These are phyloP conservation scores for Thera britannica DNA, from an alignment of 2,888 invertebrate genomes.

Conservation along the genomic window DNA sequence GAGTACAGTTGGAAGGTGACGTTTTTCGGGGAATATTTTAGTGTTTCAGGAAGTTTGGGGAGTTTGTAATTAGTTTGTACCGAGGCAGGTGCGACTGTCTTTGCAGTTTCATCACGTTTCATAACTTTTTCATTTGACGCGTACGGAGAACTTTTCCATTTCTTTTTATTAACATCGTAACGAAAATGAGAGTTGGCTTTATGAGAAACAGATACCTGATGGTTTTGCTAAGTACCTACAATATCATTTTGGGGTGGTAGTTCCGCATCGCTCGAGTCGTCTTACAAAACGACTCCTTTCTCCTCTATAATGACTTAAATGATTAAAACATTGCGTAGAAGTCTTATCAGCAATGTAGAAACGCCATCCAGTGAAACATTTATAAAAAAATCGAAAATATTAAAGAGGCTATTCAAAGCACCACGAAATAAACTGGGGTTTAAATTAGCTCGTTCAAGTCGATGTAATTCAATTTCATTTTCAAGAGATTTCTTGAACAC, in stretches of 20 bases:
- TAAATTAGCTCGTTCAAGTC: constrained; percentile 23
- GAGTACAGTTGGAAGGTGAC: constrained; percentile 71
- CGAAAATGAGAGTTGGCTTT: constrained; percentile 81
- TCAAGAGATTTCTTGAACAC: constrained; percentile 50
- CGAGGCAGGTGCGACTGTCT: constrained; percentile 74
- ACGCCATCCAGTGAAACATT: neutral
- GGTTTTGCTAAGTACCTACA: constrained; percentile 62
- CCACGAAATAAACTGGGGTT: constrained; percentile 1
- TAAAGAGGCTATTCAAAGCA: constrained; percentile 2
- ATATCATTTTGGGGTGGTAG: constrained; percentile 43
- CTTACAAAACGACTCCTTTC: constrained; percentile 16
- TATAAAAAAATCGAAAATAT: constrained; percentile 5
- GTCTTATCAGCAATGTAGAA: constrained; percentile 15
- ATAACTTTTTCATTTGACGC: constrained; percentile 85
- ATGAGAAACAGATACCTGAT: constrained; percentile 77
- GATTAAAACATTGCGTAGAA: constrained; percentile 14
- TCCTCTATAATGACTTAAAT: constrained; percentile 24
- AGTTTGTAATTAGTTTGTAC: constrained; percentile 82
- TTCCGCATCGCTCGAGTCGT: constrained; percentile 25
- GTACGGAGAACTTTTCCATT: constrained; percentile 81
- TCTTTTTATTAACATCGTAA: constrained; percentile 84
- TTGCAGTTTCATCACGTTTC: constrained; percentile 82
- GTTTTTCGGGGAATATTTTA: constrained; percentile 83
- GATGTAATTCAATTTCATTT: constrained; percentile 35
- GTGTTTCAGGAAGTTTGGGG: constrained; percentile 77